Evolutionary conservation across 2,888 invertebrate genomes (phyloP).

Genomic region (Clitarchus hookeri): DNA sequence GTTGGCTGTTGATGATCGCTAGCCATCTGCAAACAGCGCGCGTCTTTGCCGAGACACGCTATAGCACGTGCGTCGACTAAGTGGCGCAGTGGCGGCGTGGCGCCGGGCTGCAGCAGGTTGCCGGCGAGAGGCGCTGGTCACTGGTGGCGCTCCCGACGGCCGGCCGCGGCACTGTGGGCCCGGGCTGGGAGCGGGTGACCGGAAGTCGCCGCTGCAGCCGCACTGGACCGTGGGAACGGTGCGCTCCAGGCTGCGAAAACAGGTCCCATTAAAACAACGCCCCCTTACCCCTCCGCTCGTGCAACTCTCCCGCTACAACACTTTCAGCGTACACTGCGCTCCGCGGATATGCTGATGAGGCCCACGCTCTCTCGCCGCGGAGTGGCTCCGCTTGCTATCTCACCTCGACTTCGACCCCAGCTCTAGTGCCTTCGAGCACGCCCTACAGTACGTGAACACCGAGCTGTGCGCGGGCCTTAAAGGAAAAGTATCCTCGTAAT

Average conservation of each 20-base stretch:
- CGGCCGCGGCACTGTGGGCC: not conserved
- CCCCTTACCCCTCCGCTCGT: not conserved
- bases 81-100: too few relatives aligned
- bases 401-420: too few relatives aligned
- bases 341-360: constrained; percentile 14
- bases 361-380: not conserved
- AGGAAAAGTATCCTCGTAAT: too few relatives aligned
- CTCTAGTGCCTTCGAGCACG: too few relatives aligned
- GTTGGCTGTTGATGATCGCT: too few relatives aligned
- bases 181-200: constrained; percentile 1
- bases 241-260: constrained; percentile 10
- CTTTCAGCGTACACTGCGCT: not conserved
- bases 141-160: not conserved
- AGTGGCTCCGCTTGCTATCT: too few relatives aligned
- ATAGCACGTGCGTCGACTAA: too few relatives aligned
- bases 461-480: too few relatives aligned
- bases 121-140: not conserved
- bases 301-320: not conserved
- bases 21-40: too few relatives aligned
- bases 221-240: constrained; percentile 14
- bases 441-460: too few relatives aligned
- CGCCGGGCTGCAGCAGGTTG: not conserved
- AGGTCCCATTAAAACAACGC: not conserved
- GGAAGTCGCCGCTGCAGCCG: constrained; percentile 9
- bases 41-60: too few relatives aligned